Conservation (phyloP, 2,113 vertebrate species). For the Eolophus roseicapilla region DNA sequence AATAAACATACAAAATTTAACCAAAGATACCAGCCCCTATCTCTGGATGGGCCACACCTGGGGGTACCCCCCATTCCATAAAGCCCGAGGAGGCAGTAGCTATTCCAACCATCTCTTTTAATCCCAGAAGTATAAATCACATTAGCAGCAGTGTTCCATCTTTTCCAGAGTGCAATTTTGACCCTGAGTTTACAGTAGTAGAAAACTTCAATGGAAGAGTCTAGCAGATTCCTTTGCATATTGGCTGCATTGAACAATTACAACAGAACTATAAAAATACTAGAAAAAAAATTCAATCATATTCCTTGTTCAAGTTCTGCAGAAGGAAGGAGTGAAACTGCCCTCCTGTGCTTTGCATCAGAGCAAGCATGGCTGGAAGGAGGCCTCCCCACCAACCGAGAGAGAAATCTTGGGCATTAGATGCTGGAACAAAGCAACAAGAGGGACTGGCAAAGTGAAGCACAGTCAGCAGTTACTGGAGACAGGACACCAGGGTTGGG, state of each 20-base stretch:
- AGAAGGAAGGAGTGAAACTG: neutral
- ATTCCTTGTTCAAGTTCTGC: slow-evolving; percentile 57
- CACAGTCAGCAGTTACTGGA: neutral
- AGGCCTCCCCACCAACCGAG: neutral
- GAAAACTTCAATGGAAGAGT: slow-evolving; percentile 41
- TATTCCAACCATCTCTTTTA: slow-evolving; percentile 32
- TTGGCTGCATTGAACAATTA: slow-evolving; percentile 54
- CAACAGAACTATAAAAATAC: slow-evolving; percentile 51
- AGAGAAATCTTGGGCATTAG: neutral
- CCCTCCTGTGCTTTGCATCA: neutral
- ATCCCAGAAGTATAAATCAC: slow-evolving; percentile 45
- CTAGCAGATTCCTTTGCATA: slow-evolving; percentile 42
- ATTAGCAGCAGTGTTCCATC: slow-evolving; percentile 35
- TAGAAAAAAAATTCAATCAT: neutral
- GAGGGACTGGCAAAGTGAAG: neutral
- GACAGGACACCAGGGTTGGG: neutral
- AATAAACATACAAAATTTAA: neutral
- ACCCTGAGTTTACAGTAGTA: slow-evolving; percentile 66
- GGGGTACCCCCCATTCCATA: neutral
- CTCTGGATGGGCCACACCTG: neutral
- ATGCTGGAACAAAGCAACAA: neutral
- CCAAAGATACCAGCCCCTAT: neutral
- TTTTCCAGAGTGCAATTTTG: slow-evolving; percentile 47
- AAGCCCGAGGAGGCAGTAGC: neutral
- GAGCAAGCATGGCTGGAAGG: neutral